Conservation (phyloP, 2,113 vertebrate species). For the Phalacrocorax carbo region DNA sequence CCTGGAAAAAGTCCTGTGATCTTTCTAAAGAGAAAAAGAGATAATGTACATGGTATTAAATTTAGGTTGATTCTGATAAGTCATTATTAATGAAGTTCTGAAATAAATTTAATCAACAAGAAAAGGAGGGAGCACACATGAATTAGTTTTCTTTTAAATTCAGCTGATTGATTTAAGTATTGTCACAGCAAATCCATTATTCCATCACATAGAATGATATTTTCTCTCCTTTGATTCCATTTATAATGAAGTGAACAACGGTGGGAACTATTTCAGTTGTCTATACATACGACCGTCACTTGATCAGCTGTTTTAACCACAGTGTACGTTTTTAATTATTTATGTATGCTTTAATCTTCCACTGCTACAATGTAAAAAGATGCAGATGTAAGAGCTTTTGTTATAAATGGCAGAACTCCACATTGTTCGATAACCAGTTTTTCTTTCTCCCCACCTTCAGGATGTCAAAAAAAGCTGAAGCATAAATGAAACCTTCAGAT, state of each 20-base stretch:
- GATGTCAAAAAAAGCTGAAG: neutral
- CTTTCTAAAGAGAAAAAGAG: neutral
- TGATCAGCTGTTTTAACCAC: neutral
- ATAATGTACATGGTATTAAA: neutral
- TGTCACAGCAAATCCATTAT: neutral
- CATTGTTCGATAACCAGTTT: neutral
- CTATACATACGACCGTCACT: neutral
- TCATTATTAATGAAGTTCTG: neutral
- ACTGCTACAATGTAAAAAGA: neutral
- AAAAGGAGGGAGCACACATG: neutral
- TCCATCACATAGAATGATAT: neutral
- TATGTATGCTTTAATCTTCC: neutral
- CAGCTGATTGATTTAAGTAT: neutral
- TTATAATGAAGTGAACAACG: neutral
- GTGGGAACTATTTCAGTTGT: neutral
- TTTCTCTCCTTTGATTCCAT: neutral
- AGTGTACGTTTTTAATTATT: neutral
- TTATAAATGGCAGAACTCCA: slow-evolving; percentile 1
- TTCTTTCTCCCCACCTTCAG: neutral
- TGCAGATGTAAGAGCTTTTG: neutral
- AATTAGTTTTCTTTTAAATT: slow-evolving; percentile 25
- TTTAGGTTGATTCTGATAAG: neutral
- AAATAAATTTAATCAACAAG: slow-evolving; percentile 3
- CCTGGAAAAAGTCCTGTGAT: neutral
- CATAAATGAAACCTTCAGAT: slow-evolving; percentile 8